Percentiles rank a stretch among this genome's conserved stretches.
Evolutionary conservation across 2,888 invertebrate genomes (phyloP).

Genomic region (Lissocephala sabroskyi): DNA sequence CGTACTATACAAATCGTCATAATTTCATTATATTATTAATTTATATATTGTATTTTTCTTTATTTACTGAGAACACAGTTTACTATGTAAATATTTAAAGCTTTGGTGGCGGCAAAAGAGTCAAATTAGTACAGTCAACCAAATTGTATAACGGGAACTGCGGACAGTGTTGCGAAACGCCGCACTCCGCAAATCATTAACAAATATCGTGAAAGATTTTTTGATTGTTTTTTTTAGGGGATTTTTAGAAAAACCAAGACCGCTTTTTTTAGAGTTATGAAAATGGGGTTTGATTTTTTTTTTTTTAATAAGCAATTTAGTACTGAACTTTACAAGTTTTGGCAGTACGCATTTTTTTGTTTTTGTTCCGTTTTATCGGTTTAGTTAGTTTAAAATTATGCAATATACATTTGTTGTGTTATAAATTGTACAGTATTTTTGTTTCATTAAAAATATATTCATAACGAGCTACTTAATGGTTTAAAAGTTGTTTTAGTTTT

Average conservation of each 20-base stretch:
- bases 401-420: slow-evolving; percentile 46
- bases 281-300: slow-evolving; percentile 48
- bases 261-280: slow-evolving; percentile 47
- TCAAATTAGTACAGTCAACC: slow-evolving; percentile 12
- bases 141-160: too few relatives aligned
- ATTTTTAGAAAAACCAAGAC: slow-evolving; percentile 10
- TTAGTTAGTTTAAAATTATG: slow-evolving; percentile 32
- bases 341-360: slow-evolving; percentile 60
- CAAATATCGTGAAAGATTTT: too few relatives aligned
- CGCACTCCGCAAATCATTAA: too few relatives aligned
- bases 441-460: slow-evolving; percentile 53
- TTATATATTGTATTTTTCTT: slow-evolving; percentile 20
- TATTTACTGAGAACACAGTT: slow-evolving; percentile 55
- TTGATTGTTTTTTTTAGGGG: too few relatives aligned
- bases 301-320: slow-evolving; percentile 50
- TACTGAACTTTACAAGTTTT: slow-evolving; percentile 70
- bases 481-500: slow-evolving; percentile 47
- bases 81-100: slow-evolving; percentile 59
- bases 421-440: slow-evolving; percentile 15
- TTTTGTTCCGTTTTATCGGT: too few relatives aligned
- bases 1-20: slow-evolving; percentile 41
- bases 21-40: slow-evolving; percentile 20
- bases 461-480: slow-evolving; percentile 63
- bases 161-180: too few relatives aligned
- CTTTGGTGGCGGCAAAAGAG: slow-evolving; percentile 59